Base-by-base conservation (phyloP, 2,888 invertebrate genomes). In the Cylloceria caligata region DNA sequence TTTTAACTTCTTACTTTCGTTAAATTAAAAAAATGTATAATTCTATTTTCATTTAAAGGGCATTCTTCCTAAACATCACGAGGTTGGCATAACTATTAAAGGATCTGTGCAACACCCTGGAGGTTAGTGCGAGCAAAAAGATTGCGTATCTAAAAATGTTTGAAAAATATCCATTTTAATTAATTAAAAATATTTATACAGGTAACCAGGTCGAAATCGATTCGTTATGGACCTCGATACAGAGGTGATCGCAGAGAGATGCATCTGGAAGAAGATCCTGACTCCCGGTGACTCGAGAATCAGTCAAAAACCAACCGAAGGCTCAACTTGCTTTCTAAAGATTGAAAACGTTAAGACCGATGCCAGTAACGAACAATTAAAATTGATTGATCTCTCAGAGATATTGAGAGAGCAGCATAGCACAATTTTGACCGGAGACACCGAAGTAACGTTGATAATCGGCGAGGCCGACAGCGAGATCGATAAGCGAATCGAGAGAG, bases 401-500 rank as follows among this genome's bases (percentile, higher is more conserved):
- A 93, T 94, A 64, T 92, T 91, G 62, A 86, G 88, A 9, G 85
- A 89, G 7, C 94, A 94, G 77, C 91, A 93, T 64, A 94, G 94
- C 0, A 93, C 92, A 19, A 91, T 95, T 62, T 80, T 92, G 6
- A 76, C 86, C 55, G 84, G 75, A 16, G 39, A 49, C 2, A 11
- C 36, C 0, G 79, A 88, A 34, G 87, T 89, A 52, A 76, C 52
- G 0, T 16, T 91, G 9, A 86, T 93, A 11, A 94, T 95, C 19
- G 95, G 95, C 0, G 93, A 94, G 81, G 91, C 91, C 0, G 93
- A 93, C 80, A 92, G 90, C 27, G 93, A 93, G 83, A 88, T 95
- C 27, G 95, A 95, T 82, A 93, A 92, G 84, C 94, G 94, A 86
- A 91, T 95, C 19, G 95, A 95, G 86, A 90, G 94, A 85, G 93